Base-by-base conservation (phyloP, 2,113 vertebrate species). In the Notiomystis cincta region DNA sequence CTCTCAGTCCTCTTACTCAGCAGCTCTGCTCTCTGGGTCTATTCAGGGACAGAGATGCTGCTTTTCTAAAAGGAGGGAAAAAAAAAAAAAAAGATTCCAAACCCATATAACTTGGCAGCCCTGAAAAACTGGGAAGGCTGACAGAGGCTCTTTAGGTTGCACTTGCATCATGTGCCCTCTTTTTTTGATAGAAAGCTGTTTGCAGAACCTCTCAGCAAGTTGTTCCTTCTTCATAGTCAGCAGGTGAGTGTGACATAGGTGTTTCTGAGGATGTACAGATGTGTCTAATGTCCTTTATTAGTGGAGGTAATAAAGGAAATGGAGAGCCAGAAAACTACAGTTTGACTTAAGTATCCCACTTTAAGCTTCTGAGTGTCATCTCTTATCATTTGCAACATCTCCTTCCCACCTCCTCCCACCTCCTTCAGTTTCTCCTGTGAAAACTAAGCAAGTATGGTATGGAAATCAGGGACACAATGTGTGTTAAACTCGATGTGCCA, bases 381-480 rank as follows among this genome's bases (percentile, higher is more conserved):
- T 95, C 40, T 90, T 86, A 89, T 54, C n/a, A 89, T 90, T 64
- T 94, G 40, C 92, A 80, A 58, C 0, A 16, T 77, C 94, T 94
- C 75, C 30, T 94, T 95, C 78, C 60, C 56, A 94, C 85, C 82
- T 95, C 90, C 90, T 95, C 92, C 95, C 57, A 90, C 91, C 56
- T 93, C 82, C 67, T 80, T 80, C 90, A 83, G 25, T 56, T 95
- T 96, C 91, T 71, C 82, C 83, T 15, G 17, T 81, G 83, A 94
- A 95, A 96, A 90, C 22, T 54, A 79, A 96, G 92, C n/a, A 71
- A 96, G 88, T 90, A 87, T 54, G 82, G 33, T 91, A 94, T 90
- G 92, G 92, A 96, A 97, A 96, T 95, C 72, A 87, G 87, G 88
- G 83, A 93, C 73, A 83, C 54, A 90, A 96, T 45, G 28, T 84